Evolutionary conservation across 64 coral and sea anemone genomes (phyloP), one percentile per base, ranked within the genome.

Genomic region (Montipora sp.): DNA sequence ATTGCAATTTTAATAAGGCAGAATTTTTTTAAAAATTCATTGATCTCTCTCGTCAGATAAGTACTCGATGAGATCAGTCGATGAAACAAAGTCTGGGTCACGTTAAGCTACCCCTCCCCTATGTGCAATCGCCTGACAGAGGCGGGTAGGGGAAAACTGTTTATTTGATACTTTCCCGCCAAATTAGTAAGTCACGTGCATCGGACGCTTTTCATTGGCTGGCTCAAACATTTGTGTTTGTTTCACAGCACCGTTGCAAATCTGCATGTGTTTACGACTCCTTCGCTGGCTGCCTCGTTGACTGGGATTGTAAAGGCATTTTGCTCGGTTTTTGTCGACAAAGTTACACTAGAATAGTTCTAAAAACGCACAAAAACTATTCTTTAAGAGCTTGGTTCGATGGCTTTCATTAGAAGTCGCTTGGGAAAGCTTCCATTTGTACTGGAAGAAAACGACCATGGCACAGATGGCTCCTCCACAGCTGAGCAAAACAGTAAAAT

Each of bases 361-460:
- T 71, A 49, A 18, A 22, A 71, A 85, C 81, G 59, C 46, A 69
- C 81, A 68, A 45, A 43, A 43, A 68, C 48, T 10, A 46, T 47
- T 61, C 53, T 70, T 16, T 16, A n/a, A 84, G 45, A 47, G 65
- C 46, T 72, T 85, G 61, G 59, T 50, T 85, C 7, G 63, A 93
- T 93, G 91, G 91, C 91, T 2, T 93, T 87, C 67, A 88, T 77
- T 50, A 87, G 61, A 73, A 59, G 77, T 78, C 91, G 91, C 13
- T 55, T 77, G 77, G 86, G 91, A 93, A 84, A 61, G 21, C 91
- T 93, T 44, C 83, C 84, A 79, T 93, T 93, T 43, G 75, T 93
- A 20, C 20, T 87, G 51, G 91, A 93, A 76, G 75, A 86, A 88
- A 49, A 45, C 48, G 91, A 93, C 51, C 57, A 66, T 67, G 75